These are phyloP conservation scores for Phataginus tetradactyla DNA, from an alignment of 2,797 vertebrate species.

Conservation along the genomic window DNA sequence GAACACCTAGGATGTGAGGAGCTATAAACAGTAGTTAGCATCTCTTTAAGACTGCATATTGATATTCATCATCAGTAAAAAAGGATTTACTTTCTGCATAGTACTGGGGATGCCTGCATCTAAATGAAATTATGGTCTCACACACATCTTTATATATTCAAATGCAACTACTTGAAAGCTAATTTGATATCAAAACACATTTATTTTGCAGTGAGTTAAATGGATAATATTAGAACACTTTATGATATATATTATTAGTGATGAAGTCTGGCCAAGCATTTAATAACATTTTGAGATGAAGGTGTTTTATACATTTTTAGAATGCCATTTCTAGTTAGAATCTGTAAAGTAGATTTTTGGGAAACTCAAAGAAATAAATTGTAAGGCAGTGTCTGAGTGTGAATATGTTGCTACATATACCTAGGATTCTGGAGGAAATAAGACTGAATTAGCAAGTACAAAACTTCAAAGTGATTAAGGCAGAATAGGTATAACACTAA, in stretches of 20 bases:
- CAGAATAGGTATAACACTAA: background rate
- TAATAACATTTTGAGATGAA: conserved; percentile 12
- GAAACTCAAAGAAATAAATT: background rate
- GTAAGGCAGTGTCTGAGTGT: background rate
- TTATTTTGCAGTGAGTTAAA: conserved; percentile 48
- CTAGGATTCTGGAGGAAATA: background rate
- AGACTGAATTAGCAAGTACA: background rate
- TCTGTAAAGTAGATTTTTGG: conserved; percentile 21
- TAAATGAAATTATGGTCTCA: conserved; percentile 31
- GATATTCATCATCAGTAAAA: conserved; percentile 45
- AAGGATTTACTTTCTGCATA: background rate
- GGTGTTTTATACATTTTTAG: background rate
- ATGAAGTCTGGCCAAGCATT: background rate
- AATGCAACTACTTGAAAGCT: conserved; percentile 37
- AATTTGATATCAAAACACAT: conserved; percentile 54
- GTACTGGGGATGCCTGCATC: background rate
- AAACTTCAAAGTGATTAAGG: background rate
- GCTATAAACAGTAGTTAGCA: background rate
- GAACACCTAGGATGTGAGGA: conserved; percentile 49
- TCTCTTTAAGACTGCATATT: conserved; percentile 36
- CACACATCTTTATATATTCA: background rate
- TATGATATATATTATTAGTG: background rate
- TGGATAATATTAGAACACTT: conserved; percentile 36
- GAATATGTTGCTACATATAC: background rate
- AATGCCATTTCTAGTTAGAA: conserved; percentile 11